Base-by-base conservation (phyloP, 2,888 invertebrate genomes). In the Ennomos quercinarius region DNA sequence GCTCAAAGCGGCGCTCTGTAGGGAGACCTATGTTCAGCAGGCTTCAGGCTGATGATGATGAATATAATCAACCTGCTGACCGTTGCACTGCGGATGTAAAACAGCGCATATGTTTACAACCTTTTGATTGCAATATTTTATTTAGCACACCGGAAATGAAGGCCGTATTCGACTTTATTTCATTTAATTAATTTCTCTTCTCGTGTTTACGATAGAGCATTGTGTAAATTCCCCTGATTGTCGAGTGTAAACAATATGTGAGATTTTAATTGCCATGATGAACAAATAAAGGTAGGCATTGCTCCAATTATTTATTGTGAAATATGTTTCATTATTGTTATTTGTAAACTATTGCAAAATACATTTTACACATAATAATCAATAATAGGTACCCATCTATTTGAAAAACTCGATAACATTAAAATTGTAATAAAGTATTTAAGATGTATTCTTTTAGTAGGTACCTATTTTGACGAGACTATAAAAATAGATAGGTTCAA, bases 91-190 rank as follows among this genome's bases (percentile, higher is more conserved):
- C 46, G 36, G 43, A 53, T 49, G 59, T 63, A 63, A 64, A 59
- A 49, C 64, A 51, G 53, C 50, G 60, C 57, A 50, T 71, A 71
- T 61, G 63, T 73, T 71, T 66, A 70, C 64, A 59, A 65, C 67
- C 61, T 71, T 73, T 67, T 69, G 60, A 70, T 66, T 57, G 63
- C 61, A 51, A 61, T 72, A 66, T 73, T 74, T 72, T 71, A 74
- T 70, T 71, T 68, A 62, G 44, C 44, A 51, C 48, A 57, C 62
- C 68, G 66, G 66, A 71, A 70, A 57, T 63, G 64, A 66, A 68
- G 65, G 49, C 62, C 56, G 62, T 52, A 50, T 57, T 58, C 63
- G 37, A 53, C 36, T 61, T 58, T 55, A 63, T 62, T 61, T 53
- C 51, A 41, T 47, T 48, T 45, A 47, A 48, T 59, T 43, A 61